phyloP scores from a whole-genome alignment of 1,140 invertebrate species.

The Zaprionus capensis region DNA sequence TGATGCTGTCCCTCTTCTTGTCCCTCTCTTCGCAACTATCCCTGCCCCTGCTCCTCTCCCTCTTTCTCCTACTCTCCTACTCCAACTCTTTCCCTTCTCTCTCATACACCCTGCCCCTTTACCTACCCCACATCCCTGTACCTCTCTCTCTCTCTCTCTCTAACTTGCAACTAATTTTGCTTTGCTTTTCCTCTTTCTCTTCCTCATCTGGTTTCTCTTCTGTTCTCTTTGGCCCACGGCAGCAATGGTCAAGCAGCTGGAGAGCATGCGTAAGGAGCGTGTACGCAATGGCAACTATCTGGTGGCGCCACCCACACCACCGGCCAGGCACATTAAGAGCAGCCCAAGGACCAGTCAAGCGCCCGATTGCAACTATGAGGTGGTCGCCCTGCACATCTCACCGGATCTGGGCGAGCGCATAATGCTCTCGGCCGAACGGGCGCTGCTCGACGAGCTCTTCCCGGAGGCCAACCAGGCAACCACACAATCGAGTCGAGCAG shows the following conservation, averaged over 20 bases:
- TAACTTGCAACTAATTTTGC: conserved; percentile 37
- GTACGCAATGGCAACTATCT: conserved; percentile 86
- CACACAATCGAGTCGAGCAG: conserved; percentile 91
- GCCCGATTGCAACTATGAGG: conserved; percentile 88
- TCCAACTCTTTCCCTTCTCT: neutral
- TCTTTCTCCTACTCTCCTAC: neutral
- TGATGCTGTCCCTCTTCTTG: too few species aligned
- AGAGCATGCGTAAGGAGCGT: conserved; percentile 90
- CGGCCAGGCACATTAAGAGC: conserved; percentile 71
- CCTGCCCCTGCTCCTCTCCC: neutral
- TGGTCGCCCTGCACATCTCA: conserved; percentile 93
- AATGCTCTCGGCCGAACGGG: conserved; percentile 92
- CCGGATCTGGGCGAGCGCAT: conserved; percentile 95
- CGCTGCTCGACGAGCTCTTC: conserved; percentile 93
- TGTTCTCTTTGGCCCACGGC: conserved; percentile 32
- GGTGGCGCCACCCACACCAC: conserved; percentile 79
- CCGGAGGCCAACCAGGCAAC: conserved; percentile 94
- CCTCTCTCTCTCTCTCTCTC: too few species aligned
- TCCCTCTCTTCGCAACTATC: too few species aligned
- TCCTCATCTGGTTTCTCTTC: neutral
- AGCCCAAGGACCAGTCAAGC: conserved; percentile 77
- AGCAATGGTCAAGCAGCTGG: conserved; percentile 91
- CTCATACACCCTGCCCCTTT: neutral
- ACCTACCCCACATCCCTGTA: neutral
- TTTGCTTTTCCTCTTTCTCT: conserved; percentile 3